phyloP scores from a whole-genome alignment of 2,113 vertebrate genomes.

The Rhegmatorhina hoffmannsi region DNA sequence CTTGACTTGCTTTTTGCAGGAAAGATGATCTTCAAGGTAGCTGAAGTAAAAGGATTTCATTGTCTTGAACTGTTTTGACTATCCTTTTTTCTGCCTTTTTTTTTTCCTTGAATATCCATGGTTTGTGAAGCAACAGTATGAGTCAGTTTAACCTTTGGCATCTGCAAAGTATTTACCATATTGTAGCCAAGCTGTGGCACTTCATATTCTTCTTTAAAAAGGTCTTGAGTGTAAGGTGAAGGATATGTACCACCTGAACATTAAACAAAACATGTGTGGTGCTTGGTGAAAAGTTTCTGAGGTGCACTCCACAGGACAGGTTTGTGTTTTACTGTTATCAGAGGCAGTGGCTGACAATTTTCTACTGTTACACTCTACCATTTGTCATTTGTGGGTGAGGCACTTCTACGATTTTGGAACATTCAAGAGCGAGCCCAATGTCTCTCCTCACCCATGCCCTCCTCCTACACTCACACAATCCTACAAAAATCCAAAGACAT shows the following conservation, averaged over 20 bases:
- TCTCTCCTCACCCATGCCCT: background rate
- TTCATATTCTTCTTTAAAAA: background rate
- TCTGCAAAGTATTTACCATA: background rate
- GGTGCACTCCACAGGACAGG: background rate
- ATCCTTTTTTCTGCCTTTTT: background rate
- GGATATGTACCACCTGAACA: background rate
- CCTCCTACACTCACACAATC: fast-evolving
- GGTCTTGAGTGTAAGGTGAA: background rate
- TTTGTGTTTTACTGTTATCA: background rate
- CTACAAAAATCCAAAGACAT: background rate
- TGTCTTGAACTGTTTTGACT: background rate
- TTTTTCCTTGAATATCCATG: background rate
- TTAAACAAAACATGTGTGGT: background rate
- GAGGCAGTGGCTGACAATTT: background rate
- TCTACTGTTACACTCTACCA: background rate
- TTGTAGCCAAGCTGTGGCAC: background rate
- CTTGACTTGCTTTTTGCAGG: background rate
- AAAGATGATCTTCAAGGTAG: background rate
- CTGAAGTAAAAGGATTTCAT: background rate
- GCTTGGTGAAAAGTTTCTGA: background rate
- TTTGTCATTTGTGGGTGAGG: background rate
- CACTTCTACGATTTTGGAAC: background rate
- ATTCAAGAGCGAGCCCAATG: fast-evolving
- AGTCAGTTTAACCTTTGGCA: background rate
- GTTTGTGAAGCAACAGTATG: background rate